Conservation (phyloP, 2,888 invertebrate species). For the Monopis laevigella region DNA sequence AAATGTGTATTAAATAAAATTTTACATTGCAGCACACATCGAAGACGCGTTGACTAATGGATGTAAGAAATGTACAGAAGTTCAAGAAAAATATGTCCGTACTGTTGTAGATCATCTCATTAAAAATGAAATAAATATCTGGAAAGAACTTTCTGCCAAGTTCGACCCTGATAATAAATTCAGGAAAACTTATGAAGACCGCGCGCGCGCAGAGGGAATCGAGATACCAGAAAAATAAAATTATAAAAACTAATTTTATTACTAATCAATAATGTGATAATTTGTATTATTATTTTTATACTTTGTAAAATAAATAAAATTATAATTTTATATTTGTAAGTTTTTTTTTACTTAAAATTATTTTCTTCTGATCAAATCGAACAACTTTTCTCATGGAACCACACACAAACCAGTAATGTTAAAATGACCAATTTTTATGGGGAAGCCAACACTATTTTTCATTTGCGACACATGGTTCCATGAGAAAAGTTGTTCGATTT, state of each 20-base stretch:
- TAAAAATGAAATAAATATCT: constrained; percentile 70
- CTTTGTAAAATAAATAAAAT: not conserved
- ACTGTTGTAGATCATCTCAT: constrained; percentile 73
- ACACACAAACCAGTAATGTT: too few relatives aligned
- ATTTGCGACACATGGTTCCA: too few relatives aligned
- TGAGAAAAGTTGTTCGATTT: too few relatives aligned
- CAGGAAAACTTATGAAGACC: constrained; percentile 70
- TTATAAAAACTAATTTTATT: not conserved
- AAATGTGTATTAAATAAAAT: too few relatives aligned
- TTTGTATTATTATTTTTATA: too few relatives aligned
- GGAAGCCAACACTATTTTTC: too few relatives aligned
- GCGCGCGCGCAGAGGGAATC: constrained; percentile 62
- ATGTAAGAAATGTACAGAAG: constrained; percentile 74
- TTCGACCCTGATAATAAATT: constrained; percentile 76
- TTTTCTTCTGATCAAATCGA: too few relatives aligned
- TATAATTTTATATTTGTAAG: constrained; percentile 1
- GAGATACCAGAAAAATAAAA: constrained; percentile 29
- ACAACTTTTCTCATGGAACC: too few relatives aligned
- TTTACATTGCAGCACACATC: constrained; percentile 57
- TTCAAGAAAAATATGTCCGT: constrained; percentile 70
- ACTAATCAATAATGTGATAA: constrained; percentile 2
- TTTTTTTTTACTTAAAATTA: too few relatives aligned
- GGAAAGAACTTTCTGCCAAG: constrained; percentile 71
- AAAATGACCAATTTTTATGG: too few relatives aligned
- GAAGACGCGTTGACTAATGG: constrained; percentile 74